Evolutionary conservation across 2,113 vertebrate genomes (phyloP), one percentile per base, ranked within the genome.

Genomic region (Chaetodon trifascialis): DNA sequence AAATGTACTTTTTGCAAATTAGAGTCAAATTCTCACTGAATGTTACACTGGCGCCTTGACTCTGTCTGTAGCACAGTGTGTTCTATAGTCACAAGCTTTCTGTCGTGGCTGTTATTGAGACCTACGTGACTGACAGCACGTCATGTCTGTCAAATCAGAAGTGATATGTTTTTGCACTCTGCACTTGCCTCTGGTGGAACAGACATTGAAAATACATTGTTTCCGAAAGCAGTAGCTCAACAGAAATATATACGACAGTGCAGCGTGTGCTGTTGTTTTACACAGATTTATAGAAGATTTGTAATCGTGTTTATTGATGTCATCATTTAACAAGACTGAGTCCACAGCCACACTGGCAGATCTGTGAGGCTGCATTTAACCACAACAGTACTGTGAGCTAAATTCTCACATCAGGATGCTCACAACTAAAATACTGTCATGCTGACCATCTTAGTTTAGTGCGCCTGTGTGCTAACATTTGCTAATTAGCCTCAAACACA

Each of bases 11-110:
- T 15, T 38, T 5, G 54, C 30, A 67, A 66, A 79, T 17, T 2
- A 66, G 4, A 80, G 52, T 76, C 11, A 56, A 15, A 79, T 64
- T 73, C 40, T 69, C 30, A 71, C 1, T 0, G 30, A 44, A 19
- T 70, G 47, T 44, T 52, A 17, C 38, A 30, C 17, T 23, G 46
- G 9, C 54, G 34, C 52, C 23, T 47, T 47, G 0, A 56, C 0
- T 55, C 7, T 3, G n/a, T 47, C 38, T 14, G 2, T 55, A 60
- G 30, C 30, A 30, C 30, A 30, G 15, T 8, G 11, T 16, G 15
- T 15, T 72, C 9, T n/a, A 0, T 25, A 25, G 19, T 60, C 11
- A 25, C 44, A 30, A 4, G 19, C 56, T 47, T 46, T 47, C 16
- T 47, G 54, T 70, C 0, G 0, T 19, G 30, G 42, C 42, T 21